These are phyloP conservation scores for Enteromius fasciolatus DNA, from an alignment of 2,797 vertebrate genomes.

Conservation along the genomic window DNA sequence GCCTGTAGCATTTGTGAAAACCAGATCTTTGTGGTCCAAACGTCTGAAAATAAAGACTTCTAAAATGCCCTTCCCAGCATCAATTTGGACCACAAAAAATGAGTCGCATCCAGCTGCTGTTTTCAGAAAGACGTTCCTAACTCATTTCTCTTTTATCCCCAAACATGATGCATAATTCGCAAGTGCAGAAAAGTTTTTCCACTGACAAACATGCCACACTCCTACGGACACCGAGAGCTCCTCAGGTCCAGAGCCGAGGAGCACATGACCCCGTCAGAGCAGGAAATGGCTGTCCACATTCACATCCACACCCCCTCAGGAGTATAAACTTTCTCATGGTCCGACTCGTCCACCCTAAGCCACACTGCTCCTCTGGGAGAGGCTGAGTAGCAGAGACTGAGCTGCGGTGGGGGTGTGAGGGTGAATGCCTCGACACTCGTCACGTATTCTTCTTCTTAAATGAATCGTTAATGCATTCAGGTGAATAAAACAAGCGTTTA, in stretches of 20 bases:
- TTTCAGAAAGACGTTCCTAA: neutral
- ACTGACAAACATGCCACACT: constrained; percentile 11
- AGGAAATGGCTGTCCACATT: constrained; percentile 46
- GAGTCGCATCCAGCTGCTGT: neutral
- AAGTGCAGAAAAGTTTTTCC: neutral
- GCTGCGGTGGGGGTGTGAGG: neutral
- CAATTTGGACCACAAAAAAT: neutral
- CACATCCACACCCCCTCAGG: constrained; percentile 29
- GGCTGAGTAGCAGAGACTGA: constrained; percentile 3
- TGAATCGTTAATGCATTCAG: constrained; percentile 8
- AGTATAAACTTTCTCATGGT: constrained; percentile 66
- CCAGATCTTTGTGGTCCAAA: neutral
- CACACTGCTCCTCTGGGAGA: constrained; percentile 56
- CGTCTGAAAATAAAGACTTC: constrained; percentile 3
- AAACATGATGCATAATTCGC: neutral
- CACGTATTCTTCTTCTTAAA: neutral
- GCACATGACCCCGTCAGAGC: constrained; percentile 18
- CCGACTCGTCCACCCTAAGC: constrained; percentile 50
- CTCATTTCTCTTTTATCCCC: neutral
- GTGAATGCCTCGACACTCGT: constrained; percentile 8
- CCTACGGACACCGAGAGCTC: neutral
- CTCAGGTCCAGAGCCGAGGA: constrained; percentile 19
- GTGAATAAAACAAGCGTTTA: neutral
- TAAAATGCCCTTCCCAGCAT: neutral
- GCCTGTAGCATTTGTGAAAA: neutral